Evolutionary conservation across 2,888 invertebrate genomes (phyloP), one percentile per base, ranked within the genome.

Genomic region (Drosophila limbata): DNA sequence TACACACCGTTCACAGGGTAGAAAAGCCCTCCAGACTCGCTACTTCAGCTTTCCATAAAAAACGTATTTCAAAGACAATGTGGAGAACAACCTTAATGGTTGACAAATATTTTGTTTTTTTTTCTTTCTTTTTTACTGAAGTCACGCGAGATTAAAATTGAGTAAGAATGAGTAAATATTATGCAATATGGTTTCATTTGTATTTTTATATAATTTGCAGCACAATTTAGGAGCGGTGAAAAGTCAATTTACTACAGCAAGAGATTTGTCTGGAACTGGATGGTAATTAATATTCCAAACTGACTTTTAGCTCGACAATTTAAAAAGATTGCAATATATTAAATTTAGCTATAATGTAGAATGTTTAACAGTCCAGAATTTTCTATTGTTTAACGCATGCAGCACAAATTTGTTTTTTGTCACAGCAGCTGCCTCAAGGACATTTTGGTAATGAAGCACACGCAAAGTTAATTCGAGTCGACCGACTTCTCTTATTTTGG

Each of bases 371-470:
- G 40, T 59, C 28, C 10, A 5, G 4, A 9, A 15, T 31, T 8
- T 15, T 1, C 11, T 31, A 5, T 40, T 47, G 56, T 39, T 35
- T 47, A 37, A 35, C 31, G 40, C 35, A 50, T 50, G 70, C 51
- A 53, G 39, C 28, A n/a, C 21, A 65, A 55, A 66, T 42, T 52
- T 44, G 11, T 51, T 47, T 66, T 57, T 25, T 35, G 21, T 11
- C 17, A 15, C 51, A 64, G 53, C 77, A 68, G 73, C 69, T 69
- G 66, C 57, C 47, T 73, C 74, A 68, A 65, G 65, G 68, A 72
- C 69, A 73, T 69, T 80, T 70, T 39, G 53, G 64, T 70, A 78
- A 78, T 74, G 72, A 76, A 71, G 40, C 74, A 61, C 67, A 78
- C 73, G 73, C 78, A 70, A 63, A 76, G 63, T 62, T 76, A 80